These are phyloP conservation scores for Tipula unca DNA, from an alignment of 2,888 invertebrate species.

Conservation along the genomic window DNA sequence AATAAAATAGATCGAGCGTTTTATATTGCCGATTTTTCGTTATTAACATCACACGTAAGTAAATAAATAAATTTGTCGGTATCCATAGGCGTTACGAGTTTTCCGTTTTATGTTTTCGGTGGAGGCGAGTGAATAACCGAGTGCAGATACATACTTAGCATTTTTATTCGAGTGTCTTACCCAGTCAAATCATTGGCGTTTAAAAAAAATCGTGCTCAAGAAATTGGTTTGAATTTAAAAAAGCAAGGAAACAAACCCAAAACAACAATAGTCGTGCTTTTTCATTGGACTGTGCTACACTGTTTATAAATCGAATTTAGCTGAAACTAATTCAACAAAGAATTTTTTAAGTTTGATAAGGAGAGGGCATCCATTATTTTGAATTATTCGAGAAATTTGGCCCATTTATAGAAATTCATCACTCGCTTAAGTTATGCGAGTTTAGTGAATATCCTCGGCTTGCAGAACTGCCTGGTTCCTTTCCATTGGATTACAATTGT, in stretches of 20 bases:
- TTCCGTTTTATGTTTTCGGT: no score
- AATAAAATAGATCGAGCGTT: not conserved
- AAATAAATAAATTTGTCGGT: not conserved
- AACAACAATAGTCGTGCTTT: not conserved
- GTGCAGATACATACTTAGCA: no score
- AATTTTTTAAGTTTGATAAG: not conserved
- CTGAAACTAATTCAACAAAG: not conserved
- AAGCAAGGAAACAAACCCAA: no score
- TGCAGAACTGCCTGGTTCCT: not conserved
- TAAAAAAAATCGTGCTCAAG: no score
- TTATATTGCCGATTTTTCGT: not conserved
- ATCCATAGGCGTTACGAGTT: no score
- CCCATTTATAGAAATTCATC: not conserved
- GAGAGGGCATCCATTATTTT: not conserved
- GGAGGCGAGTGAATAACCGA: no score
- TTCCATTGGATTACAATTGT: no score
- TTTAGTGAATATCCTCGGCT: not conserved
- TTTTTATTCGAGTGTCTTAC: no score
- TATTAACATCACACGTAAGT: not conserved
- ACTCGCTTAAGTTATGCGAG: not conserved
- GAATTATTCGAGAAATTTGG: not conserved
- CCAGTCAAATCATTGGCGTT: no score
- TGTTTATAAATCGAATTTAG: not conserved
- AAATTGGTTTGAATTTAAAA: no score
- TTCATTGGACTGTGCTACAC: not conserved